Conservation (phyloP, 2,113 vertebrate genomes). For the rat (Rattus norvegicus) region GRCr8 NC_086024.1:79496501-79497000, state of each 20-base stretch:
- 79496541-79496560: neutral
- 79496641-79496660: neutral
- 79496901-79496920: constrained; percentile 14
- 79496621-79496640: neutral
- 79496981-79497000: neutral
- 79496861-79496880: constrained; percentile 1
- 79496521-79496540: neutral
- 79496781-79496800: constrained; percentile 19
- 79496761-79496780: neutral
- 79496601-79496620: neutral
- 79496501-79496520: neutral
- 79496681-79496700: neutral
- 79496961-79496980: constrained; percentile 46
- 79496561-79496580: neutral
- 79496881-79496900: neutral
- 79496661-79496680: neutral
- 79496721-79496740: neutral
- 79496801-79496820: neutral
- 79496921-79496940: neutral
- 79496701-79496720: neutral
- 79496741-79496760: neutral
- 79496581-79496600: neutral
- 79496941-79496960: constrained; percentile 7
- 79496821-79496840: neutral
- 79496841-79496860: constrained; percentile 34